phyloP scores from a whole-genome alignment of 1,140 invertebrate species.

The Drosophila elegans region DNA sequence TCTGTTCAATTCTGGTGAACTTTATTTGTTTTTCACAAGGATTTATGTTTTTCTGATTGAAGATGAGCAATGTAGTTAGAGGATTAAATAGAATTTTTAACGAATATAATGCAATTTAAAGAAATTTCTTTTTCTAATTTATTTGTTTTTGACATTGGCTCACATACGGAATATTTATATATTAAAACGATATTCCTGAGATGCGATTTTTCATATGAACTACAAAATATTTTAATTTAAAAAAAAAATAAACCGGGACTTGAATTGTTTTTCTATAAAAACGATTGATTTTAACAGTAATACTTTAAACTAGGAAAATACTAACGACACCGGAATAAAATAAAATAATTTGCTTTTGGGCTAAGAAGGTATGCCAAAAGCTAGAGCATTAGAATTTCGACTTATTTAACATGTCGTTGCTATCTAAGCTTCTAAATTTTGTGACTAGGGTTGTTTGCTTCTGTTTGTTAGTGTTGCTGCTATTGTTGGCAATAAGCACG shows the following conservation, averaged over 20 bases:
- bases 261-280: too few relatives aligned
- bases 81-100: neutral
- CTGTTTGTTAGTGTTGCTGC: constrained; percentile 8
- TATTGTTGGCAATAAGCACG: constrained; percentile 42
- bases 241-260: too few relatives aligned
- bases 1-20: constrained; percentile 14
- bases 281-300: too few relatives aligned
- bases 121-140: too few relatives aligned
- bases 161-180: too few relatives aligned
- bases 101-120: neutral
- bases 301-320: too few relatives aligned
- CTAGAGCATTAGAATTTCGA: constrained; percentile 3
- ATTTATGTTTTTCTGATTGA: constrained; percentile 13
- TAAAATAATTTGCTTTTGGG: too few relatives aligned
- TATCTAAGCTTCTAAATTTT: constrained; percentile 5
- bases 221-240: too few relatives aligned
- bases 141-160: too few relatives aligned
- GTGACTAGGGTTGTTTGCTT: constrained; percentile 4
- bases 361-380: neutral
- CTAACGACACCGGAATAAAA: too few relatives aligned
- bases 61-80: neutral
- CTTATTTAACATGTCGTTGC: neutral
- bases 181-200: too few relatives aligned
- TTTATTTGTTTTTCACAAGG: neutral
- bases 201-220: too few relatives aligned